Base-by-base conservation (phyloP, 2,797 vertebrate species). In the Heterohyrax brucei region DNA sequence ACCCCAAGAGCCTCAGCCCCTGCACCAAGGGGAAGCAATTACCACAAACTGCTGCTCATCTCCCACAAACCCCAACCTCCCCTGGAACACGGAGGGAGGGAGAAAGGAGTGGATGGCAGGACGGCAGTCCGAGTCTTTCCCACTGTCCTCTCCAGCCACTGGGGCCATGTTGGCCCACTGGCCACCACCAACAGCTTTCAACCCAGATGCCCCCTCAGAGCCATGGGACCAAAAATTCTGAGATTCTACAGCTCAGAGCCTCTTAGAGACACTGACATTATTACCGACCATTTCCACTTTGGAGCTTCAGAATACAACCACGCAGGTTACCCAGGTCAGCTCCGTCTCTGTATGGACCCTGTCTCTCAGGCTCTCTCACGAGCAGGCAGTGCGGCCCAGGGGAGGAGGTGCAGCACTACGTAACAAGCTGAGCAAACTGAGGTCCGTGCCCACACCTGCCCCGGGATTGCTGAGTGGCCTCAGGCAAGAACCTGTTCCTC, bases 1-100 rank as follows among this genome's bases (percentile, higher is more conserved):
- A 90, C 39, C 53, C 85, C 48, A 22, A 95, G 93, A 77, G 44
- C 46, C 79, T 76, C 48, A 46, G 3, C n/a, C 75, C 30, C 48
- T 10, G 84, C 33, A 56, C n/a, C 50, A 91, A 94, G 21, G 56
- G 92, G 14, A 50, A 82, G 75, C 30, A 89, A 95, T 89, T 91
- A 89, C 30, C 59, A 81, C 62, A n/a, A 94, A 95, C 28, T 93
- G 83, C 19, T 48, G 79, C 75, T 97, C 30, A 53, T 50, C 81
- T 95, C 87, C 61, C 44, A 64, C 53, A 39, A 70, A 84, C n/a
- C 64, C 83, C 10, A 22, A 83, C 70, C 79, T 86, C 50, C 78
- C 88, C 30, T 44, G 72, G 39, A 61, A n/a, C 19, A 95, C 48
- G 30, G 28, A 81, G 59, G 22, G 30, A 70, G 12, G 39, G 64